A percentile compares a stretch with the other conserved stretches of the same genome.
phyloP scores from a whole-genome alignment of 2,113 vertebrate genomes.

The Silurus meridionalis region DNA sequence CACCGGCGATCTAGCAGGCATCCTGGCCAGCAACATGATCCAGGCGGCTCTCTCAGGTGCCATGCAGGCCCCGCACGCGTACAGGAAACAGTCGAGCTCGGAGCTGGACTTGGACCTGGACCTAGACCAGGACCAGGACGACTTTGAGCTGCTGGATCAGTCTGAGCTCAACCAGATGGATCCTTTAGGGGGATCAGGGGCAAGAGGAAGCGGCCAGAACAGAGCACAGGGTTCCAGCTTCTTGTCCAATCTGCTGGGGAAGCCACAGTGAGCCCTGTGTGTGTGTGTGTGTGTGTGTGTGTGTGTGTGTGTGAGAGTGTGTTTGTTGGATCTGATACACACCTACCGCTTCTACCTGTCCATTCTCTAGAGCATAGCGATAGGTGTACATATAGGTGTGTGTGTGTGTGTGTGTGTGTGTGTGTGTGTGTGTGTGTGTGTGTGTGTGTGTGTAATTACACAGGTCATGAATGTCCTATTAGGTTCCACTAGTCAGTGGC shows the following conservation, averaged over 20 bases:
- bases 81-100: slow-evolving; percentile 83
- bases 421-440: slow-evolving; percentile 32
- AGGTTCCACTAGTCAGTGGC: slow-evolving; percentile 60
- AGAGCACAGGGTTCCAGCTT: slow-evolving; percentile 69
- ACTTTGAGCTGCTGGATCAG: slow-evolving; percentile 98
- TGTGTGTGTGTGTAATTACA: slow-evolving; percentile 41
- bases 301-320: slow-evolving; percentile 21
- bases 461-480: slow-evolving; percentile 48
- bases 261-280: slow-evolving; percentile 68
- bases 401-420: slow-evolving; percentile 18
- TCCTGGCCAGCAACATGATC: slow-evolving; percentile 89
- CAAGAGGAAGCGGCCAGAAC: slow-evolving; percentile 47
- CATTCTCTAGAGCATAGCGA: slow-evolving; percentile 4
- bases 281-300: slow-evolving; percentile 14
- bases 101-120: slow-evolving; percentile 95
- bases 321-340: background rate
- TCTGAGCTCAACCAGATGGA: slow-evolving; percentile 94
- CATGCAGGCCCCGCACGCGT: slow-evolving; percentile 75
- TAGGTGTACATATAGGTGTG: background rate
- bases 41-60: slow-evolving; percentile 84
- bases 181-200: slow-evolving; percentile 74
- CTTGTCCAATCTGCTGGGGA: slow-evolving; percentile 75
- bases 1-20: slow-evolving; percentile 77
- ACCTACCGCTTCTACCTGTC: slow-evolving; percentile 31
- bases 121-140: slow-evolving; percentile 90